Evolutionary conservation across 1,140 invertebrate genomes (phyloP), one percentile per base, ranked within the genome.

Genomic region (Papilio glaucus): DNA sequence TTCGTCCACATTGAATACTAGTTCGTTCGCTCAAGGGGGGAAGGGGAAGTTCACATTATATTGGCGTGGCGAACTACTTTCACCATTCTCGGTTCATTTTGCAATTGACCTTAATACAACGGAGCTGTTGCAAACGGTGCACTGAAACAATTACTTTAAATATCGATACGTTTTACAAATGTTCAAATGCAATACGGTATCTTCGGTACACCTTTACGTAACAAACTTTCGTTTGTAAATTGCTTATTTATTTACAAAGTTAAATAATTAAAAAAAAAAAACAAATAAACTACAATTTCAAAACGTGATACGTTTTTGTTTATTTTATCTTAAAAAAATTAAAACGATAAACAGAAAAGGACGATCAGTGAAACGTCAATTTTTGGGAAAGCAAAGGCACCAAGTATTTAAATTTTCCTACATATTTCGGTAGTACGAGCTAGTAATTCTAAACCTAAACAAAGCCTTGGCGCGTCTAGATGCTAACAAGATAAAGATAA

Each of bases 61-160:
- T 39, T 87, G 81, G 85, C 68, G 60, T 24, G 12, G 73, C 80
- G 74, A 82, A 85, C 86, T 87, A 87, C 86, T 88, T 88, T 88
- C 86, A 88, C 80, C 77, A 77, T 75, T 77, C 81, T 84, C 45
- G 38, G 76, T 76, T 77, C 75, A 85, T 88, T 88, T 88, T 87
- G 86, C 84, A 88, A 88, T 63, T 82, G 86, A 81, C 86, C 86
- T 86, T 85, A 88, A 82, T 81, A 73, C 39, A 7, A 72, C 74
- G 70, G 72, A 72, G 79, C 77, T 80, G 81, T 78, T 81, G 80
- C 82, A 77, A 85, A 82, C 70, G 57, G 73, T 73, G 76, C 77
- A 78, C 76, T 85, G 76, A 76, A 80, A 85, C 81, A 84, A 84
- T 84, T 81, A 84, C 85, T 81, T 81, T 75, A 84, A 68, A 80